Evolutionary conservation across 2,113 vertebrate genomes (phyloP).

Genomic region (Sceloporus tristichus): DNA sequence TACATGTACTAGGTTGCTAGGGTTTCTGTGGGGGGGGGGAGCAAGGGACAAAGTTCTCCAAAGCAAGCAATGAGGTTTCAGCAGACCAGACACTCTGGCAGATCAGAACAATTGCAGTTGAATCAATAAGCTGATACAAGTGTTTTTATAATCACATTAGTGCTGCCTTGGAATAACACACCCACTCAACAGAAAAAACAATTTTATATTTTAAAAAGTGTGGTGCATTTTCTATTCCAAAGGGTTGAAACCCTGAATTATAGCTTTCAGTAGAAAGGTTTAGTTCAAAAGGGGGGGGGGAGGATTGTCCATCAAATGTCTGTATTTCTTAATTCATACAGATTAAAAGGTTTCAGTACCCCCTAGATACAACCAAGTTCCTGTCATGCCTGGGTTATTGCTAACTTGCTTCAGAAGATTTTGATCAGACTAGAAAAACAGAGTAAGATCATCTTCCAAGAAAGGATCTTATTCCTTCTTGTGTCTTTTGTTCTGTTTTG

Average conservation of each 20-base stretch:
- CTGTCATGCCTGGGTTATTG: conserved; percentile 12
- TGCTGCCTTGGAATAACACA: conserved; percentile 65
- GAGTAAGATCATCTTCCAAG: conserved; percentile 51
- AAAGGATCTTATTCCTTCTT: conserved; percentile 70
- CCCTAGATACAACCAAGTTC: conserved; percentile 38
- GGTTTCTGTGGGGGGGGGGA: conserved; percentile 2
- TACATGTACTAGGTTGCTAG: conserved; percentile 4
- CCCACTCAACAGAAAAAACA: conserved; percentile 62
- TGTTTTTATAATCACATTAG: conserved; percentile 71
- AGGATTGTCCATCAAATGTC: conserved; percentile 14
- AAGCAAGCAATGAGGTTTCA: conserved; percentile 11
- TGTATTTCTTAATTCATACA: neutral
- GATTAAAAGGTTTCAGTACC: conserved; percentile 30
- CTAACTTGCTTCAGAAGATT: conserved; percentile 41
- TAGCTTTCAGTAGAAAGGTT: neutral
- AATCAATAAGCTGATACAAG: conserved; percentile 71
- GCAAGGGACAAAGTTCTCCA: conserved; percentile 52
- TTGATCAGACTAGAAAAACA: conserved; percentile 41
- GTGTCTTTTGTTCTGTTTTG: conserved; percentile 70
- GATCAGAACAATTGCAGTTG: conserved; percentile 60
- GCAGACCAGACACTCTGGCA: conserved; percentile 61
- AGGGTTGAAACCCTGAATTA: conserved; percentile 46
- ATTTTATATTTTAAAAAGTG: conserved; percentile 61
- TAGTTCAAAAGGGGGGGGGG: neutral
- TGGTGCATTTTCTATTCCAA: conserved; percentile 52